Evolutionary conservation across 2,113 vertebrate genomes (phyloP), one percentile per base, ranked within the genome.

Genomic region (Neogobius melanostomus): DNA sequence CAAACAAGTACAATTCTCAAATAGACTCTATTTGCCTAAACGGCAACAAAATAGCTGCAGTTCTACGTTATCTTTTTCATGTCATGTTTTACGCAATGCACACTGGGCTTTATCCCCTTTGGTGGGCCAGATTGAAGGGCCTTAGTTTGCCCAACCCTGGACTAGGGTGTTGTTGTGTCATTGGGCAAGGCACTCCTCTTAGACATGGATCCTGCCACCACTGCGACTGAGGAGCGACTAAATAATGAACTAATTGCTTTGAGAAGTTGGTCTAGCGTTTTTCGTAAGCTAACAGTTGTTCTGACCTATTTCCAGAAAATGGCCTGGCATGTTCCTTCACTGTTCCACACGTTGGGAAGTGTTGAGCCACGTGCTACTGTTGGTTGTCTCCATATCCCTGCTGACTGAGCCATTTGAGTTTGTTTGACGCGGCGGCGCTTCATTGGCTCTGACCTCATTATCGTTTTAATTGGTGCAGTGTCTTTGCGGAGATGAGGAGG

Each of bases 391-490:
- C 54, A 14, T 59, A 59, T 59, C 16, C 44, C 7, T 45, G 59
- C 59, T 45, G 59, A 48, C 62, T 63, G 15, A n/a, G 21, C 0
- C 45, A 11, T 46, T 12, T 6, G 15, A 21, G n/a, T 17, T 11
- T 42, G n/a, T 15, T n/a, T n/a, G 2, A 0, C 2, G 57, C 66
- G 16, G 42, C 69, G 43, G 28, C 54, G 61, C 53, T 54, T 66
- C 64, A 46, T 56, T 0, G 28, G 74, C 56, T 76, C 48, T 67
- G 70, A 63, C 66, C 74, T 74, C 79, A 87, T 87, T 72, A 81
- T 53, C n/a, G 52, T 65, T 45, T 72, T 87, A 84, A 88, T 74
- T 61, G 67, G 66, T 59, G 45, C 64, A 67, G 54, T 68, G 77
- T 85, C 71, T 66, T 6, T 42, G 61, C 21, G 42, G 64, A 17